Conservation (phyloP, 2,888 invertebrate species). For the Conus canariensis region DNA sequence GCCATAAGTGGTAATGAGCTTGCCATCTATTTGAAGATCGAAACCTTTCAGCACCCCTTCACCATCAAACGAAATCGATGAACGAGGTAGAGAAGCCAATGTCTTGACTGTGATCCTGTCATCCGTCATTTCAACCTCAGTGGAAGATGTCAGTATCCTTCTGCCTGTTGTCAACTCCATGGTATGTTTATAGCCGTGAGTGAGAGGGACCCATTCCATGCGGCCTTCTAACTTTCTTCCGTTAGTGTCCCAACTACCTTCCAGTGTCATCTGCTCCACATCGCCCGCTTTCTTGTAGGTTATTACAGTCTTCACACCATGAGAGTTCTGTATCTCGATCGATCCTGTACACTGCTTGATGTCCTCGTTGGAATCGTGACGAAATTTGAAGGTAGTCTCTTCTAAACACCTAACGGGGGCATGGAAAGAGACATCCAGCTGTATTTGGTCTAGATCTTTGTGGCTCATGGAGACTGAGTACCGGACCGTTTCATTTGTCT, state of each 20-base stretch:
- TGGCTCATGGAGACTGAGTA: conserved; percentile 6
- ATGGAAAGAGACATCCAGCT: conserved; percentile 21
- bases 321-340: neutral
- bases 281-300: conserved; percentile 31
- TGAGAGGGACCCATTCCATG: conserved; percentile 22
- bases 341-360: conserved; percentile 16
- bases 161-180: neutral
- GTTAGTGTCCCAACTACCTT: conserved; percentile 16
- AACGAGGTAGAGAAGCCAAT: neutral
- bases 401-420: conserved; percentile 23
- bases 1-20: conserved; percentile 15
- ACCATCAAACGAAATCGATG: conserved; percentile 14
- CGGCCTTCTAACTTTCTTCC: conserved; percentile 4
- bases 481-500: conserved; percentile 2
- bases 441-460: neutral
- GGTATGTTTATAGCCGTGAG: conserved; percentile 32
- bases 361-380: conserved; percentile 6
- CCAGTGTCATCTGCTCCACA: conserved; percentile 20
- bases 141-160: neutral
- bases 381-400: neutral
- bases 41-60: neutral
- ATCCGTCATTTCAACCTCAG: conserved; percentile 2
- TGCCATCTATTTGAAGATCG: conserved; percentile 14
- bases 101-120: conserved; percentile 15
- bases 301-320: conserved; percentile 26